Evolutionary conservation across 2,888 invertebrate species (phyloP).

Genomic region (Acleris emargana): DNA sequence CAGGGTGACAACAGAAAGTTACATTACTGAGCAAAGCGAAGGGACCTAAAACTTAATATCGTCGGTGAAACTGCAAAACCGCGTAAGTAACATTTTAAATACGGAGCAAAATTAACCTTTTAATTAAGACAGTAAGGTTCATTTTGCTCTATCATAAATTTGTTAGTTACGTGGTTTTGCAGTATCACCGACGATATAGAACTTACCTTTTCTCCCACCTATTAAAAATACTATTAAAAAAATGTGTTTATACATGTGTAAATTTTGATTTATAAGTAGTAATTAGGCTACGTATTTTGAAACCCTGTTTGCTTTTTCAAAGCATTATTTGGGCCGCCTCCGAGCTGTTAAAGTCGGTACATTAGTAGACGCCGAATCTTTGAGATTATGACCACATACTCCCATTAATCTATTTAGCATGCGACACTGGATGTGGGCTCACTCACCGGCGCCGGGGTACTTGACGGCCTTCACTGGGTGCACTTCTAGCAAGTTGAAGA

Average conservation of each 20-base stretch:
- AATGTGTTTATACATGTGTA: constrained; percentile 29
- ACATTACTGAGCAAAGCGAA: constrained; percentile 34
- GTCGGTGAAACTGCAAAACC: too few species aligned
- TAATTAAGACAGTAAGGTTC: too few species aligned
- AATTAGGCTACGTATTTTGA: constrained; percentile 1
- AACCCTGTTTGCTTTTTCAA: constrained; percentile 1
- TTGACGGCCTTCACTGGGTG: constrained; percentile 95
- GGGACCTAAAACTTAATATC: constrained; percentile 7
- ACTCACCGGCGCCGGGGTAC: constrained; percentile 88
- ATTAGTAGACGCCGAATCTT: constrained; percentile 54
- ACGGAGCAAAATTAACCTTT: too few species aligned
- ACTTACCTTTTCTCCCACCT: constrained; percentile 30
- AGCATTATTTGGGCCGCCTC: constrained; percentile 24
- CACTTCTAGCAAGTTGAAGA: constrained; percentile 96
- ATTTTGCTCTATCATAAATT: too few species aligned
- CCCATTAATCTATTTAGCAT: constrained; percentile 74
- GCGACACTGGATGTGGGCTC: constrained; percentile 59
- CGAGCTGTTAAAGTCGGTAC: constrained; percentile 21
- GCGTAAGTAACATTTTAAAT: too few species aligned
- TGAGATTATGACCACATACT: constrained; percentile 84
- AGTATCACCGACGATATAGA: too few species aligned
- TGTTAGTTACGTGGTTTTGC: too few species aligned
- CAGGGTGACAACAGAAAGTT: constrained; percentile 30
- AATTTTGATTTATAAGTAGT: constrained; percentile 3
- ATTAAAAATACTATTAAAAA: constrained; percentile 17